Base-by-base conservation (phyloP, 2,113 vertebrate species). In the Vulpes lagopus region DNA sequence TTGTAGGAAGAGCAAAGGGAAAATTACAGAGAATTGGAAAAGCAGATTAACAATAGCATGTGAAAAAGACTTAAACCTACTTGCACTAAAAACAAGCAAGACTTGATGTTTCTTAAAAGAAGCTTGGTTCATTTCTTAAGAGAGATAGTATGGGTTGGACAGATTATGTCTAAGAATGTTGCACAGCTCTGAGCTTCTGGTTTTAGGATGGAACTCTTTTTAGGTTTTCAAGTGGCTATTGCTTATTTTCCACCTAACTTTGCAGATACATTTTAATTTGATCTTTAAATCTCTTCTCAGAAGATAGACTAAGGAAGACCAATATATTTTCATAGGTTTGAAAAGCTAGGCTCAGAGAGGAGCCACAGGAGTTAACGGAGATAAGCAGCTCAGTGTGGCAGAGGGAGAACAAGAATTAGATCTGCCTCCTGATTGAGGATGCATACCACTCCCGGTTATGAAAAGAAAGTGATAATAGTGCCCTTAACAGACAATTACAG, bases 1-100 rank as follows among this genome's bases (percentile, higher is more conserved):
- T 96, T 94, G 60, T 35, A 84, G 53, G 93, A 57, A 85, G 91
- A 94, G 6, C n/a, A 62, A 94, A 91, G 12, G 51, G 51, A 90
- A 95, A 51, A 73, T 94, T 78, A 76, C 4, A 74, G n/a, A 80
- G 80, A 69, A 59, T 79, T 91, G 76, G 25, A 51, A 76, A 84
- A 60, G 4, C 30, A 64, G 27, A 11, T 59, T 94, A 38, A 89
- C 38, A 51, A 49, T 32, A 57, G 69, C 27, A 25, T 49, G 22
- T 11, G 22, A 65, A 38, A 71, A 93, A 71, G 38, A 38, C 27
- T 55, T 43, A 89, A 71, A 64, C 49, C 43, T 2, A 11, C 3
- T 15, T 76, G 16, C 4, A 15, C 0, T 79, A 49, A 35, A 86
- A 90, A 43, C 53, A 79, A 76, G 51, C 22, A 81, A 85, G 55